Conservation (phyloP, 2,113 vertebrate species). For the Lonchura striata region DNA sequence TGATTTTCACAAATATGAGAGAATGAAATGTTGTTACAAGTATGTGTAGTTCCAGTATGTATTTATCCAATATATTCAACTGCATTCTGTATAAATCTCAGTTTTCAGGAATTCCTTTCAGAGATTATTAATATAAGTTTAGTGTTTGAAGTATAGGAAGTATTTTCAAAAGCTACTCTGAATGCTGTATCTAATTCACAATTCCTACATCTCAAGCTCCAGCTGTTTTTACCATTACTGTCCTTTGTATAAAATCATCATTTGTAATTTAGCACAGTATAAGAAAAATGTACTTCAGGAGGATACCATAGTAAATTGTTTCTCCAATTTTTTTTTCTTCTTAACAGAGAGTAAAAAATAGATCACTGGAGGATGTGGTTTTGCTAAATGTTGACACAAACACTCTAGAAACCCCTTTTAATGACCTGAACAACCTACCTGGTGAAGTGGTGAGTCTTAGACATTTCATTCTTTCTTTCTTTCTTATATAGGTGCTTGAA, state of each 20-base stretch:
- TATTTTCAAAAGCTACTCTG: background rate
- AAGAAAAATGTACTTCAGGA: background rate
- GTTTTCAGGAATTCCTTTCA: background rate
- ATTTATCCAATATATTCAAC: background rate
- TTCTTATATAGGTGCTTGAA: background rate
- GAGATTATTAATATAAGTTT: background rate
- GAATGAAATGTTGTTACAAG: background rate
- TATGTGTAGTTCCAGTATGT: background rate
- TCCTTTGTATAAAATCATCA: background rate
- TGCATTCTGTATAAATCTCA: background rate
- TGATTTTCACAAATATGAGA: background rate
- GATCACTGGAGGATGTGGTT: slow-evolving; percentile 93
- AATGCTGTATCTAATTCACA: background rate
- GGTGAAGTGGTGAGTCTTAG: slow-evolving; percentile 88
- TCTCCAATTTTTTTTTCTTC: background rate
- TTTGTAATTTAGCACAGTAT: background rate
- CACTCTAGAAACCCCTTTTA: slow-evolving; percentile 90
- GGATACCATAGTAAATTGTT: background rate
- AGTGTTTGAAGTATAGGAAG: background rate
- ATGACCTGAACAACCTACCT: slow-evolving; percentile 91
- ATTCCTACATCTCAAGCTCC: background rate
- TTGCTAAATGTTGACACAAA: slow-evolving; percentile 96
- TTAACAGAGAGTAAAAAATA: slow-evolving; percentile 86
- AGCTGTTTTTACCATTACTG: background rate
- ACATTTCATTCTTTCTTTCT: slow-evolving; percentile 5